phyloP scores from a whole-genome alignment of 2,888 invertebrate species.

The Acronicta leporina region DNA sequence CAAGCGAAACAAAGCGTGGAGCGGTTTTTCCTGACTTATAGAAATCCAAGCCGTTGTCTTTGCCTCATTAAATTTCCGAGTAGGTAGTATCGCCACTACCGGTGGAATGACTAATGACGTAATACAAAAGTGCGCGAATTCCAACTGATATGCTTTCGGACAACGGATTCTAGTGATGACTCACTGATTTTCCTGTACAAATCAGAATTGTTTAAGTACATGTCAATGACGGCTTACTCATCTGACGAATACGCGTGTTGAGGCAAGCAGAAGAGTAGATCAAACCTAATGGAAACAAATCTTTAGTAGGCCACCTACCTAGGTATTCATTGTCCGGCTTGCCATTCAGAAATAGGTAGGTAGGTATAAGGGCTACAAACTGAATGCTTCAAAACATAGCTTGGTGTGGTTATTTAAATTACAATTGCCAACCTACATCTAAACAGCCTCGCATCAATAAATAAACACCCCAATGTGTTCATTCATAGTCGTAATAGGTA shows the following conservation, averaged over 20 bases:
- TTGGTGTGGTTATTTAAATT: background rate
- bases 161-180: constrained; percentile 67
- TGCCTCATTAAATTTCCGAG: constrained; percentile 55
- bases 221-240: constrained; percentile 53
- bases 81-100: constrained; percentile 58
- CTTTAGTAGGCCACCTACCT: too few relatives aligned
- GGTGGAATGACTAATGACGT: constrained; percentile 74
- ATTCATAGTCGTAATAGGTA: too few relatives aligned
- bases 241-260: constrained; percentile 26
- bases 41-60: constrained; percentile 12
- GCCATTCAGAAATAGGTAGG: background rate
- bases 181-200: constrained; percentile 75
- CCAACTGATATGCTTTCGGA: constrained; percentile 64
- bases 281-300: constrained; percentile 6
- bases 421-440: background rate
- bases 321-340: too few relatives aligned
- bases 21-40: constrained; percentile 40
- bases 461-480: too few relatives aligned
- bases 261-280: constrained; percentile 13
- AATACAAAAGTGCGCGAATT: constrained; percentile 86
- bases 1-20: constrained; percentile 28
- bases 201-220: constrained; percentile 67
- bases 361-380: too few relatives aligned
- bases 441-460: constrained; percentile 2
- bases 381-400: background rate